A percentile compares a stretch with the other conserved stretches of the same genome.
phyloP scores from a whole-genome alignment of 2,797 vertebrate species.

The Neoniphon sammara region DNA sequence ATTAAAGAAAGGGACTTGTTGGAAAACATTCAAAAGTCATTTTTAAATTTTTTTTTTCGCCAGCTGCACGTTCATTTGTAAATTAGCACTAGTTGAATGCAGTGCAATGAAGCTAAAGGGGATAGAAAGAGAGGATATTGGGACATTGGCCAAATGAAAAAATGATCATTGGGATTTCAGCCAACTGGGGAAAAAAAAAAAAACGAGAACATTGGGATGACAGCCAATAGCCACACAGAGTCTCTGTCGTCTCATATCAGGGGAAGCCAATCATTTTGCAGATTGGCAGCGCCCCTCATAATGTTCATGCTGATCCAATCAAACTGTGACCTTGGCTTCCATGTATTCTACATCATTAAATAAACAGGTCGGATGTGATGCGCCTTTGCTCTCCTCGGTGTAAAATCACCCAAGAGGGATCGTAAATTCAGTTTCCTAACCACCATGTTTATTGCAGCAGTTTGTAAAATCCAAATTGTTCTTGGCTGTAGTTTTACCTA shows the following conservation, averaged over 20 bases:
- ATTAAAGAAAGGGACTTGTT: slow-evolving; percentile 81
- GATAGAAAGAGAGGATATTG: slow-evolving; percentile 16
- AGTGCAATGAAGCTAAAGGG: slow-evolving; percentile 16
- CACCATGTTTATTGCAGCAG: too few species aligned
- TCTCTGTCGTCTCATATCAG: slow-evolving; percentile 18
- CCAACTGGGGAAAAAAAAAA: neutral
- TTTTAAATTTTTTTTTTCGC: slow-evolving; percentile 39
- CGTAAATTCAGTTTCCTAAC: neutral
- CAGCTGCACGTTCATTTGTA: slow-evolving; percentile 49
- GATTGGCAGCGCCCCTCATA: slow-evolving; percentile 18
- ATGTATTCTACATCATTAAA: neutral
- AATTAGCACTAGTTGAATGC: slow-evolving; percentile 62
- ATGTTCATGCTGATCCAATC: slow-evolving; percentile 16
- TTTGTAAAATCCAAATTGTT: neutral
- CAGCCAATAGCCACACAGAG: slow-evolving; percentile 28
- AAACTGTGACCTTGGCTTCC: slow-evolving; percentile 11
- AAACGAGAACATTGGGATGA: neutral
- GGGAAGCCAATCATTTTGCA: slow-evolving; percentile 36
- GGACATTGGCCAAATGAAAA: slow-evolving; percentile 21
- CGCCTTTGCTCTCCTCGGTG: neutral
- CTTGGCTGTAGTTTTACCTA: neutral
- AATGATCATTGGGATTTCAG: neutral
- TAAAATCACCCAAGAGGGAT: neutral
- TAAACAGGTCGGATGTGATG: neutral
- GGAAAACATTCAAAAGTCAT: slow-evolving; percentile 76